Evolutionary conservation across 1,140 invertebrate genomes (phyloP).

Genomic region (Drosophila kanapiae): DNA sequence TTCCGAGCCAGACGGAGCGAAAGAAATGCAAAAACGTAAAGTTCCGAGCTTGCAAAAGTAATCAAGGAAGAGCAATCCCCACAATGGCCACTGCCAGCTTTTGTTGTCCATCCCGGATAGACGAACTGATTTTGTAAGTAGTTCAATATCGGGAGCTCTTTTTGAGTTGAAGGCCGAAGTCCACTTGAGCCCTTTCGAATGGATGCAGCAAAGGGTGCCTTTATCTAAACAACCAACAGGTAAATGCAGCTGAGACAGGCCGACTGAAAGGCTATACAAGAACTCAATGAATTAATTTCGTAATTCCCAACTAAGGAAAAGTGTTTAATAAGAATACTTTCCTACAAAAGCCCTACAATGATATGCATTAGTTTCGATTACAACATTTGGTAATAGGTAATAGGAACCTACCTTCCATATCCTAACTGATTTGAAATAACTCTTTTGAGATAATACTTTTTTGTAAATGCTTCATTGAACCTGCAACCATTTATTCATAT

Average conservation of each 20-base stretch:
- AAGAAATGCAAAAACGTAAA: conserved; percentile 49
- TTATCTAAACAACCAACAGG: conserved; percentile 34
- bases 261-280: neutral
- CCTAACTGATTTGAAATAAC: too few relatives aligned
- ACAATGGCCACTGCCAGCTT: conserved; percentile 35
- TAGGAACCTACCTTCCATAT: too few relatives aligned
- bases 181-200: conserved; percentile 34
- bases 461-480: neutral
- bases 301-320: neutral
- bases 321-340: too few relatives aligned
- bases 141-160: conserved; percentile 23
- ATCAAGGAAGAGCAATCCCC: conserved; percentile 43
- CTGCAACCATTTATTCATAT: conserved; percentile 16
- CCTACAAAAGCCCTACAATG: neutral
- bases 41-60: conserved; percentile 41
- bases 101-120: conserved; percentile 40
- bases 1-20: conserved; percentile 35
- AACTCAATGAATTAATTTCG: neutral
- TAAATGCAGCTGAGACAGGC: conserved; percentile 1
- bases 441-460: neutral
- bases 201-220: conserved; percentile 11
- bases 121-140: conserved; percentile 29
- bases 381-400: too few relatives aligned
- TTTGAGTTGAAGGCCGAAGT: conserved; percentile 24
- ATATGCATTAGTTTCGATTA: neutral